phyloP scores from a whole-genome alignment of 1,140 invertebrate genomes.

The Drosophila nigromelanica region DNA sequence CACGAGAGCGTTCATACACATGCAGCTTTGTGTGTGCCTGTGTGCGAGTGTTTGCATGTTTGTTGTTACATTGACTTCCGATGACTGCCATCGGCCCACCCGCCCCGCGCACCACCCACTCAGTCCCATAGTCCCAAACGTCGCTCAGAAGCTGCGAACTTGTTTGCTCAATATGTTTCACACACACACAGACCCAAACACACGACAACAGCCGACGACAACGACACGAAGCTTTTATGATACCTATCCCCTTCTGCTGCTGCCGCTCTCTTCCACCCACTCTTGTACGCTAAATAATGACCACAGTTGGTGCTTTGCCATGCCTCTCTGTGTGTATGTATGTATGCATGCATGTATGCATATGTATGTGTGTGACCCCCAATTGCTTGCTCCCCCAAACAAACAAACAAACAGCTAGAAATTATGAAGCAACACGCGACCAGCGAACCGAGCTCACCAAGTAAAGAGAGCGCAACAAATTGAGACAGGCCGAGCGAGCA shows the following conservation, averaged over 20 bases:
- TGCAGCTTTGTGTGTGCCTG: constrained; percentile 10
- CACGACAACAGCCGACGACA: constrained; percentile 43
- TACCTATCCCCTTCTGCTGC: constrained; percentile 2
- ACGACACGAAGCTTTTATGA: constrained; percentile 69
- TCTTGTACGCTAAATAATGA: constrained; percentile 75
- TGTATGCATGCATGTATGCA: background rate
- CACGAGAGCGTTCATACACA: constrained; percentile 56
- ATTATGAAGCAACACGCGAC: constrained; percentile 64
- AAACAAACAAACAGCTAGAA: constrained; percentile 66
- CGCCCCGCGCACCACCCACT: constrained; percentile 14
- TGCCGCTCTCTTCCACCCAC: constrained; percentile 36
- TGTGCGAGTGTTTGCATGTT: constrained; percentile 71
- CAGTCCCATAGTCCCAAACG: constrained; percentile 39
- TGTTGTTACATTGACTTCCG: constrained; percentile 82
- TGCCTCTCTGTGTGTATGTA: constrained; percentile 9
- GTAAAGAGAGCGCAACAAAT: constrained; percentile 53
- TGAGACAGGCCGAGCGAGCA: constrained; percentile 20
- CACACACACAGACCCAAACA: constrained; percentile 36
- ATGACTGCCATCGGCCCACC: constrained; percentile 66
- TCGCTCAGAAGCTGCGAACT: constrained; percentile 78
- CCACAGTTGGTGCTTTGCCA: constrained; percentile 68
- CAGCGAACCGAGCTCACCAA: constrained; percentile 57
- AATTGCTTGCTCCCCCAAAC: constrained; percentile 74
- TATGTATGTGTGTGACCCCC: constrained; percentile 62
- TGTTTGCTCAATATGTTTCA: constrained; percentile 82